Evolutionary conservation across 2,113 vertebrate genomes (phyloP).

Genomic region (Passerina amoena): DNA sequence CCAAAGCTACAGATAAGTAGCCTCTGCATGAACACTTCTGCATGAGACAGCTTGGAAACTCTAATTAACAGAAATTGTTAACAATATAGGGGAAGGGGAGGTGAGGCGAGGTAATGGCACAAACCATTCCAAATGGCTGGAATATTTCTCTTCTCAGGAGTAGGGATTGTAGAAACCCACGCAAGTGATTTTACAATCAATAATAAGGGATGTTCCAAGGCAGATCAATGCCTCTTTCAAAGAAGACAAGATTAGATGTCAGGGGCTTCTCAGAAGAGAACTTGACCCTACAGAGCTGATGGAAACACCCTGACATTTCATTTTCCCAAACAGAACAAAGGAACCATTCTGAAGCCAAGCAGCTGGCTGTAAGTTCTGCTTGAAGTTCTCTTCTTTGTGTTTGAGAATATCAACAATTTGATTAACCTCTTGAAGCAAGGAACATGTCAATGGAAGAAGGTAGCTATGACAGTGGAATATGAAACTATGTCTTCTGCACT

Average conservation of each 20-base stretch:
- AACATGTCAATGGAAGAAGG: not conserved
- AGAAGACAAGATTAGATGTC: not conserved
- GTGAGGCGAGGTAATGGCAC: rapidly evolving
- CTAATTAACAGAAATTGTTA: not conserved
- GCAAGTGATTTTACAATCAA: not conserved
- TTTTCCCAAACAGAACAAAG: not conserved
- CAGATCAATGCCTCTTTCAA: not conserved
- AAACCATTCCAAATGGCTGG: not conserved
- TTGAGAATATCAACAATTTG: not conserved
- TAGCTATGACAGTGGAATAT: not conserved
- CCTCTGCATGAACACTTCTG: not conserved
- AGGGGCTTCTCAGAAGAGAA: not conserved
- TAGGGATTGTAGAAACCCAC: not conserved
- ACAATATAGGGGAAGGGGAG: rapidly evolving
- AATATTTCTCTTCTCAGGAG: not conserved
- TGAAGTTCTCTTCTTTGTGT: not conserved
- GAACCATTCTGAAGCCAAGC: not conserved
- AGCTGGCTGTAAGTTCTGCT: not conserved
- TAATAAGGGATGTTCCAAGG: not conserved
- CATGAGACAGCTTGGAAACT: not conserved
- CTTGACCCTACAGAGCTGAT: not conserved
- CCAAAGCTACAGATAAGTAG: not conserved
- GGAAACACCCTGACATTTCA: not conserved
- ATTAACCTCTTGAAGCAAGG: not conserved
- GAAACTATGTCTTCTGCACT: not conserved